These are phyloP conservation scores for Sus cebifrons DNA, from an alignment of 2,797 vertebrate species.

Conservation along the genomic window DNA sequence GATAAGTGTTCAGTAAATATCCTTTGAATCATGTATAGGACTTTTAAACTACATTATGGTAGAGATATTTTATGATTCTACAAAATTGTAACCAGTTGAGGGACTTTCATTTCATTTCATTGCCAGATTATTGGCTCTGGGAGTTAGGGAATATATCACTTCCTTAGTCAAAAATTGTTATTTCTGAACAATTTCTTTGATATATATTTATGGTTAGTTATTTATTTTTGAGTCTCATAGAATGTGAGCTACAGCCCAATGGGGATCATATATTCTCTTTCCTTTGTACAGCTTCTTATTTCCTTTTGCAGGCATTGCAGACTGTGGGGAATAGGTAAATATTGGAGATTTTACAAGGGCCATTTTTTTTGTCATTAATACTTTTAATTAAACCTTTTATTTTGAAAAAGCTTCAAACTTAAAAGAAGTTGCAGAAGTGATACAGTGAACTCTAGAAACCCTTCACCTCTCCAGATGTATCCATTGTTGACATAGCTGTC, in stretches of 20 bases:
- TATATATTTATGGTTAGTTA: neutral
- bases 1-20: constrained; percentile 19
- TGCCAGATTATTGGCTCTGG: neutral
- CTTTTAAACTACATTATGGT: neutral
- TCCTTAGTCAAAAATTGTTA: constrained; percentile 15
- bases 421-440: neutral
- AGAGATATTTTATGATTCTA: constrained; percentile 31
- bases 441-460: neutral
- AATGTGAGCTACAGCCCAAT: neutral
- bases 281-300: neutral
- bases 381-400: constrained; percentile 11
- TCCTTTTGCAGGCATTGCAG: neutral
- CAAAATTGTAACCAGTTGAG: neutral
- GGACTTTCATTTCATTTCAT: neutral
- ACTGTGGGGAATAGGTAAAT: neutral
- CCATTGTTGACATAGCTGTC: neutral
- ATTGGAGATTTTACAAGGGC: neutral
- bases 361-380: constrained; percentile 18
- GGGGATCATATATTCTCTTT: neutral
- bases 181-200: neutral
- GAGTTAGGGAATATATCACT: neutral
- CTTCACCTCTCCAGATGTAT: neutral
- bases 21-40: neutral
- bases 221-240: neutral
- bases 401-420: constrained; percentile 12